A percentile compares a stretch with the other conserved stretches of the same genome.
Evolutionary conservation across 2,888 invertebrate genomes (phyloP).

Genomic region (Lypha dubia): DNA sequence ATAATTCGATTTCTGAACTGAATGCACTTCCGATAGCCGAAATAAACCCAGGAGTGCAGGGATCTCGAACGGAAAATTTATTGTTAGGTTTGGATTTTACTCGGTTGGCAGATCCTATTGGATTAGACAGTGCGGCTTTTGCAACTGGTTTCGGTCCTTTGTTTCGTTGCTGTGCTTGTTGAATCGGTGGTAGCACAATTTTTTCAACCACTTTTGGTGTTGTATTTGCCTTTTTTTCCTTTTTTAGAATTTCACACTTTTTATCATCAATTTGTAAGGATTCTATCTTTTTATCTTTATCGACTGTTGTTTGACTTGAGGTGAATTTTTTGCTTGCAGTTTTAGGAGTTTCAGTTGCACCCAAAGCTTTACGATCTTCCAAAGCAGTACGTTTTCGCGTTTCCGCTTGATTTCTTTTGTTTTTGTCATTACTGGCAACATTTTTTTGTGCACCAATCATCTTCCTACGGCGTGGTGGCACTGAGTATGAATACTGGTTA

Average conservation of each 20-base stretch:
- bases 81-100: background rate
- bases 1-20: slow-evolving; percentile 64
- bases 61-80: slow-evolving; percentile 6
- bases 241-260: background rate
- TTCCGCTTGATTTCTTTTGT: background rate
- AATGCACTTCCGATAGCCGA: background rate
- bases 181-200: too few relatives aligned
- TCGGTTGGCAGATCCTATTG: background rate
- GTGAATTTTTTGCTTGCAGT: background rate
- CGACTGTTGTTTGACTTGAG: background rate
- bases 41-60: slow-evolving; percentile 15
- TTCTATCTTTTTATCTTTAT: background rate
- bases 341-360: background rate
- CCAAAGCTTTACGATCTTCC: slow-evolving; percentile 68
- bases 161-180: background rate
- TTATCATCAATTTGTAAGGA: background rate
- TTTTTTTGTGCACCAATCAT: background rate
- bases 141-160: background rate
- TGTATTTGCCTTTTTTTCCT: background rate
- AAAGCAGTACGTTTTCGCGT: background rate
- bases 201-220: too few relatives aligned
- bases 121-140: background rate
- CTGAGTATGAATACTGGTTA: background rate
- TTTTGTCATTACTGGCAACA: too few relatives aligned
- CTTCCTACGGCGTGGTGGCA: background rate